Evolutionary conservation across 2,888 invertebrate species (phyloP).

Genomic region (Tricholauxania praeusta): DNA sequence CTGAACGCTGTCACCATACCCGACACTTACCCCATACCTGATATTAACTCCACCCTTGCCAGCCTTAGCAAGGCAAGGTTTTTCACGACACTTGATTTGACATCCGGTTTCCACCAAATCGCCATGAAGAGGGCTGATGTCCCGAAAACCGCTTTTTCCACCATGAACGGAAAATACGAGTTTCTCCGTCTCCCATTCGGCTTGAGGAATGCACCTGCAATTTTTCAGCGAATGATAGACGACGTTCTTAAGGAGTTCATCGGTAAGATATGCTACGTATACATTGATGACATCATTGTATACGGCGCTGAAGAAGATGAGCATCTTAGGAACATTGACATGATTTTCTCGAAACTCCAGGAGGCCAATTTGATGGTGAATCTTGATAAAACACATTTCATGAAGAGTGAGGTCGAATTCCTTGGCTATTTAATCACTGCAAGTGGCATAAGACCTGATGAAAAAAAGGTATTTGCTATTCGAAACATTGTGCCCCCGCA

Average conservation of each 20-base stretch:
- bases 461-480: neutral
- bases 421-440: too few species aligned
- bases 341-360: too few species aligned
- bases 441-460: too few species aligned
- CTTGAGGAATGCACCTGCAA: constrained; percentile 12
- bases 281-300: constrained; percentile 1
- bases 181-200: constrained; percentile 12
- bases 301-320: too few species aligned
- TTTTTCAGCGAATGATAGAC: too few species aligned
- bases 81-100: constrained; percentile 5
- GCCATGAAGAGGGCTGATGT: neutral
- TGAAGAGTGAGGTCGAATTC: too few species aligned
- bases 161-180: neutral
- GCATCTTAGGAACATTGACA: too few species aligned
- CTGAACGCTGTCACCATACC: constrained; percentile 1
- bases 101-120: neutral
- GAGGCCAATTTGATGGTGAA: too few species aligned
- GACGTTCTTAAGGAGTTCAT: neutral
- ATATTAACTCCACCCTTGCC: neutral
- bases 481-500: too few species aligned
- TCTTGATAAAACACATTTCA: too few species aligned
- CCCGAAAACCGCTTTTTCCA: neutral
- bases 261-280: neutral
- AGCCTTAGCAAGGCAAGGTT: neutral
- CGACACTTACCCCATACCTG: constrained; percentile 12